Conservation (phyloP, 2,888 invertebrate genomes). For the Eurytoma adleriae region DNA sequence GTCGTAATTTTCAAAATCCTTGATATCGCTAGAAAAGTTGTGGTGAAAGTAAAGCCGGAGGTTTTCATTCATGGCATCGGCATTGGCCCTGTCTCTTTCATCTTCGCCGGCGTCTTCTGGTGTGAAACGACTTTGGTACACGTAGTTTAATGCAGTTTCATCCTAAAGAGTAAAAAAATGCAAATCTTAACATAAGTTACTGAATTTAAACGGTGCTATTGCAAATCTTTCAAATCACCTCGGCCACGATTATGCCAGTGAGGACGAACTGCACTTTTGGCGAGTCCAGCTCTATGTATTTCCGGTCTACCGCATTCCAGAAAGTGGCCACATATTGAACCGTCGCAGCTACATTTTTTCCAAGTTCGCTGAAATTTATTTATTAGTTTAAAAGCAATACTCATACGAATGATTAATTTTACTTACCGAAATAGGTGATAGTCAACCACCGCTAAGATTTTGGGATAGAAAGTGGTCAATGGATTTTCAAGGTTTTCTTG, state of each 20-base stretch:
- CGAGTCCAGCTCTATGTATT: not conserved
- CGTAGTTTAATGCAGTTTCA: not conserved
- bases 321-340: slow-evolving; percentile 21
- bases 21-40: slow-evolving; percentile 12
- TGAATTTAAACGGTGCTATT: not conserved
- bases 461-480: slow-evolving; percentile 24
- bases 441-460: slow-evolving; percentile 20
- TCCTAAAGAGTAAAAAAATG: not conserved
- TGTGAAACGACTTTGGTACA: not conserved
- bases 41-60: slow-evolving; percentile 9
- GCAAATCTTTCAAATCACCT: not conserved
- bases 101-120: no score
- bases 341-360: not conserved
- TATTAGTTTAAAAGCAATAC: not conserved
- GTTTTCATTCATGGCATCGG: slow-evolving; percentile 1
- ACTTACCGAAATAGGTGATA: slow-evolving; percentile 29
- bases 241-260: slow-evolving; percentile 17
- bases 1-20: slow-evolving; percentile 13
- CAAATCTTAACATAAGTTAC: not conserved
- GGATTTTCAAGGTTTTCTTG: slow-evolving; percentile 12
- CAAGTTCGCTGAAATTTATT: slow-evolving; percentile 9
- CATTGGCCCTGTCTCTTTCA: not conserved
- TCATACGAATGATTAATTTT: not conserved
- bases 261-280: slow-evolving; percentile 27
- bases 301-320: slow-evolving; percentile 31